Evolutionary conservation across 1,140 invertebrate species (phyloP).

Genomic region (Drosophila persimilis): DNA sequence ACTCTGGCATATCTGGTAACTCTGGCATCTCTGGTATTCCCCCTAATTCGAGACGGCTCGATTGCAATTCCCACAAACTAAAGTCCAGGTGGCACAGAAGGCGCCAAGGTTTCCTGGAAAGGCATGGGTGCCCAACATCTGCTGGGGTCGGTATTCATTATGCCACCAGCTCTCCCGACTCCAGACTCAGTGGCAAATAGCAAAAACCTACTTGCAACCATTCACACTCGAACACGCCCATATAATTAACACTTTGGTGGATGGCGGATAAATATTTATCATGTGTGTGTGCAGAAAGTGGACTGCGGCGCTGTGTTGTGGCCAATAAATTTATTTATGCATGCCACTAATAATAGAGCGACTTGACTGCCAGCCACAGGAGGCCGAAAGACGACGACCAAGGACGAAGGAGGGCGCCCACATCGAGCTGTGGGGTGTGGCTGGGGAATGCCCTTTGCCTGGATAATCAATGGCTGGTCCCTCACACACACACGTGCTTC

Average conservation of each 20-base stretch:
- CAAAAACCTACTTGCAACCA: constrained; percentile 5
- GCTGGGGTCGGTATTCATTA: neutral
- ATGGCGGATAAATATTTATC: constrained; percentile 71
- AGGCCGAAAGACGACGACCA: constrained; percentile 2
- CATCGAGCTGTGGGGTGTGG: neutral
- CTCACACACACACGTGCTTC: neutral
- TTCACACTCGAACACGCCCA: constrained; percentile 37
- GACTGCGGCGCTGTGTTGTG: constrained; percentile 7
- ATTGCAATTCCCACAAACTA: too few species aligned
- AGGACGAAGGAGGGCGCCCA: constrained; percentile 9
- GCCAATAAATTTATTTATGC: constrained; percentile 68
- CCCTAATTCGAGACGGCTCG: too few species aligned
- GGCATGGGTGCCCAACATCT: constrained; percentile 8
- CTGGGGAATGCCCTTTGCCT: constrained; percentile 9
- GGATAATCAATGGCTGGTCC: constrained; percentile 3
- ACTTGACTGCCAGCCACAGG: constrained; percentile 36
- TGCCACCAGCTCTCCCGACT: constrained; percentile 5
- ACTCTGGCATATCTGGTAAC: too few species aligned
- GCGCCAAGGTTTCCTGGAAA: neutral
- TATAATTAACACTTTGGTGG: constrained; percentile 72
- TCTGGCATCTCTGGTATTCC: too few species aligned
- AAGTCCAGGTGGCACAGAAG: too few species aligned
- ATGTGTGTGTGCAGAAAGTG: constrained; percentile 52
- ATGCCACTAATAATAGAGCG: constrained; percentile 65
- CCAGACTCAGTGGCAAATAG: constrained; percentile 43